phyloP scores from a whole-genome alignment of 2,113 vertebrate species.

The Cebidichthys violaceus region DNA sequence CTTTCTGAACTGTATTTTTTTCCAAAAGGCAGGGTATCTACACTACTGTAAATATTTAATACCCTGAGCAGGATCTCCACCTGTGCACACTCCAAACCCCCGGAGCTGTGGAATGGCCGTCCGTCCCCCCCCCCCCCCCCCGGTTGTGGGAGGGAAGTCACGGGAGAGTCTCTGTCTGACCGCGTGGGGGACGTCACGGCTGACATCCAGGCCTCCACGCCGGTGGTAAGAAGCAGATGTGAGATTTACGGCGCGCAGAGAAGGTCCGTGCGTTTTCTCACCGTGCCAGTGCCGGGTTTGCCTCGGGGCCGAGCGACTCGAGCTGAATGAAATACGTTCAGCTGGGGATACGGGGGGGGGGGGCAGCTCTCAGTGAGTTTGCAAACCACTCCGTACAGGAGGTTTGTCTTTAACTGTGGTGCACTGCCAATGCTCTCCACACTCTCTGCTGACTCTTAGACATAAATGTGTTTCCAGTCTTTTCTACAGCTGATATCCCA shows the following conservation, averaged over 20 bases:
- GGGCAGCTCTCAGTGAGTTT: slow-evolving; percentile 40
- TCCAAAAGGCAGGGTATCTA: slow-evolving; percentile 46
- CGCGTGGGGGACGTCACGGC: slow-evolving; percentile 61
- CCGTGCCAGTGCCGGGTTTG: slow-evolving; percentile 34
- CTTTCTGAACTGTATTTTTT: slow-evolving; percentile 61
- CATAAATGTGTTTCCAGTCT: slow-evolving; percentile 55
- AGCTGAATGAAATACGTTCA: slow-evolving; percentile 60
- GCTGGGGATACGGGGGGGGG: slow-evolving; percentile 26
- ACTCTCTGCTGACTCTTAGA: slow-evolving; percentile 42
- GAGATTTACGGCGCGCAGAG: slow-evolving; percentile 64
- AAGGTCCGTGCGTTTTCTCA: slow-evolving; percentile 62
- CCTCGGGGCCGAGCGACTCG: slow-evolving; percentile 41
- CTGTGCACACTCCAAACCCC: slow-evolving; percentile 76
- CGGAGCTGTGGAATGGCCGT: slow-evolving; percentile 40
- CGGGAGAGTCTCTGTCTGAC: slow-evolving; percentile 48
- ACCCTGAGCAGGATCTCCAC: slow-evolving; percentile 61
- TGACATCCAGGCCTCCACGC: slow-evolving; percentile 46
- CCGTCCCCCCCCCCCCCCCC: too few relatives aligned
- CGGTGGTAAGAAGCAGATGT: slow-evolving; percentile 62
- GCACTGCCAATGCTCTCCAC: slow-evolving; percentile 38
- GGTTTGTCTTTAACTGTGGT: slow-evolving; percentile 49
- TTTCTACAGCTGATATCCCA: slow-evolving; percentile 41
- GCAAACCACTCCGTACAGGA: slow-evolving; percentile 48
- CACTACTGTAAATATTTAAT: slow-evolving; percentile 72
- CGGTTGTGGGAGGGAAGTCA: slow-evolving; percentile 54